phyloP scores from a whole-genome alignment of 2,113 vertebrate genomes.

The Speoplatyrhinus poulsoni region DNA sequence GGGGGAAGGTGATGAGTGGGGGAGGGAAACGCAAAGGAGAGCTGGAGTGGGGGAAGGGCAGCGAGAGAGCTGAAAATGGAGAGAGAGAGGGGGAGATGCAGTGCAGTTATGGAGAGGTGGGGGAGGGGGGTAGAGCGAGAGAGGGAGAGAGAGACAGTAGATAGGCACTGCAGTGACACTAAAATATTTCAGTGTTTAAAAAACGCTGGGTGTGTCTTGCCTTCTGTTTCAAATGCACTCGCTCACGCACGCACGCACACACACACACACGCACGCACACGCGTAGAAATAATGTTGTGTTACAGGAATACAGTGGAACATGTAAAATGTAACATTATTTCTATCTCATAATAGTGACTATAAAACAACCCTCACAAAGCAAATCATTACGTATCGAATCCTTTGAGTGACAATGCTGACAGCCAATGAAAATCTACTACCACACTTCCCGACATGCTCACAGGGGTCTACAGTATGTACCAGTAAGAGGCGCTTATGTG shows the following conservation, averaged over 20 bases:
- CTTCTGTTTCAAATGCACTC: background rate
- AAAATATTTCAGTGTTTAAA: too few relatives aligned
- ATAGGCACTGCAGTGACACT: too few relatives aligned
- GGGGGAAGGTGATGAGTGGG: background rate
- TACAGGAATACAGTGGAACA: background rate
- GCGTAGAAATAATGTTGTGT: conserved; percentile 11
- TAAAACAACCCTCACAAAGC: background rate
- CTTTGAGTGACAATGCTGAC: too few relatives aligned
- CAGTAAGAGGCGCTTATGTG: too few relatives aligned
- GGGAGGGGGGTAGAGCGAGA: background rate
- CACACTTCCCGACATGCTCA: too few relatives aligned
- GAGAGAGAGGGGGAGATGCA: background rate
- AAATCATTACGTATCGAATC: too few relatives aligned
- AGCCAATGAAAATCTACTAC: too few relatives aligned
- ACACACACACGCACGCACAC: background rate
- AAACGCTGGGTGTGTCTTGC: too few relatives aligned
- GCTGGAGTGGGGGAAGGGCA: background rate
- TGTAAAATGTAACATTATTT: too few relatives aligned
- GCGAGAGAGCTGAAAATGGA: background rate
- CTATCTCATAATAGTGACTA: too few relatives aligned
- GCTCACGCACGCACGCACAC: background rate
- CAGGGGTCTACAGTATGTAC: too few relatives aligned
- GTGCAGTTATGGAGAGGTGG: background rate
- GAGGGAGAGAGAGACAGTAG: background rate
- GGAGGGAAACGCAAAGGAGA: background rate